Evolutionary conservation across 2,888 invertebrate genomes (phyloP), one percentile per base, ranked within the genome.

Genomic region (Sinotaia quadrata): DNA sequence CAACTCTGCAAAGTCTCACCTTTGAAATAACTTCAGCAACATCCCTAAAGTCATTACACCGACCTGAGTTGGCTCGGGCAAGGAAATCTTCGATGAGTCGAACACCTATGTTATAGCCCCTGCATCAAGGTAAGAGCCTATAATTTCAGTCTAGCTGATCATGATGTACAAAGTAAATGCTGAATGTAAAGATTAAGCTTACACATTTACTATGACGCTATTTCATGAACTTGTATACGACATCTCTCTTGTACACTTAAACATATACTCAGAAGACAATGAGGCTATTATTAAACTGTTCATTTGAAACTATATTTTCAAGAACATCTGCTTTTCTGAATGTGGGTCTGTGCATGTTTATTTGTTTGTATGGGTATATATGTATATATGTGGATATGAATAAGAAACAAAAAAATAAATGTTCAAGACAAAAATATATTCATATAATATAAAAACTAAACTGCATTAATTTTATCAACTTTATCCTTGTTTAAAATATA

Each of bases 71-170:
- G 95, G 97, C 81, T 80, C 89, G 79, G 0, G 98, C 97, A 12
- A 99, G 90, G 84, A 97, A 99, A 87, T 99, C 99, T 90, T 99
- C 99, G 73, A 99, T 97, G 47, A 99, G 89, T 54, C 99, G 91
- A 63, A 98, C 94, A 15, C 99, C 99, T 92, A 99, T 99, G 86
- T 98, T 99, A 87, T 98, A 99, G 4, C 99, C 99, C 89, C 90
- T 90, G 77, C 36, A 83, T 80, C 41, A 49, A 37, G 49, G 61
- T 52, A 24, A n/a, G 12, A 4, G 10, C 33, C n/a, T n/a, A 4
- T 18, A 51, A 10, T 34, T 10, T 1, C 10, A 8, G n/a, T 1
- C n/a, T 4, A 63, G 24, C 10, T 24, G 27, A 61, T 24, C 24
- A 36, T 58, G 36, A 21, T 34, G 5, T 24, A 34, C n/a, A n/a